Evolutionary conservation across 2,888 invertebrate species (phyloP).

Genomic region (Lordiphosa fenestrarum): DNA sequence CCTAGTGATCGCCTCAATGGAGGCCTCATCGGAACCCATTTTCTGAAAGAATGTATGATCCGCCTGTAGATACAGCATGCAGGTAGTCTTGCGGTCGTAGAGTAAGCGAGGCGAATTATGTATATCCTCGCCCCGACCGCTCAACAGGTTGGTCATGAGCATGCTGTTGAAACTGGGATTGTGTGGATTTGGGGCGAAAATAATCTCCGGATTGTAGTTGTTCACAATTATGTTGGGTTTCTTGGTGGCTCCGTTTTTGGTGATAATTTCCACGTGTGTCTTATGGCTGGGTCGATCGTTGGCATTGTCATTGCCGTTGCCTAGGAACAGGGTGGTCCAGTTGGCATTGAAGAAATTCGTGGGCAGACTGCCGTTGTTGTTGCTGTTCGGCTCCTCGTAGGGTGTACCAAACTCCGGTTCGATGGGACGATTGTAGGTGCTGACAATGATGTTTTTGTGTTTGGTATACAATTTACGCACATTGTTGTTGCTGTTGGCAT

Average conservation of each 20-base stretch:
- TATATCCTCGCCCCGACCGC: slow-evolving; percentile 68
- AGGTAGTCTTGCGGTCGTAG: slow-evolving; percentile 92
- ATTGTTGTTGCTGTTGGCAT: slow-evolving; percentile 48
- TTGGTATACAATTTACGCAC: slow-evolving; percentile 78
- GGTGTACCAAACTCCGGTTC: slow-evolving; percentile 68
- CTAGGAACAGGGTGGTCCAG: slow-evolving; percentile 71
- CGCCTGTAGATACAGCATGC: slow-evolving; percentile 97
- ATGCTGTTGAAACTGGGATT: slow-evolving; percentile 78
- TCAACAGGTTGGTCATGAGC: slow-evolving; percentile 76
- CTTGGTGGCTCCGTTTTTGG: slow-evolving; percentile 85
- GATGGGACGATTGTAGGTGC: slow-evolving; percentile 73
- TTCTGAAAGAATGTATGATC: slow-evolving; percentile 97
- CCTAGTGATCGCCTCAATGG: slow-evolving; percentile 96
- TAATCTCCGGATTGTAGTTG: slow-evolving; percentile 81
- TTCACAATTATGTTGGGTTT: slow-evolving; percentile 85
- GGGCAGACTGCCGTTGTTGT: slow-evolving; percentile 58
- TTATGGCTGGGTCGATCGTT: slow-evolving; percentile 83
- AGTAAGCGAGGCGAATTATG: slow-evolving; percentile 77
- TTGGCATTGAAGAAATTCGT: slow-evolving; percentile 78
- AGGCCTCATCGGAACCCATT: slow-evolving; percentile 95
- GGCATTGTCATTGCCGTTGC: slow-evolving; percentile 39
- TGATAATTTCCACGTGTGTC: slow-evolving; percentile 85
- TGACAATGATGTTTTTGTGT: slow-evolving; percentile 79
- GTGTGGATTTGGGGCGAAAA: slow-evolving; percentile 76
- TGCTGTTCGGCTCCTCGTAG: slow-evolving; percentile 57